Evolutionary conservation across 2,113 vertebrate species (phyloP).

Genomic region (Empidonax traillii): DNA sequence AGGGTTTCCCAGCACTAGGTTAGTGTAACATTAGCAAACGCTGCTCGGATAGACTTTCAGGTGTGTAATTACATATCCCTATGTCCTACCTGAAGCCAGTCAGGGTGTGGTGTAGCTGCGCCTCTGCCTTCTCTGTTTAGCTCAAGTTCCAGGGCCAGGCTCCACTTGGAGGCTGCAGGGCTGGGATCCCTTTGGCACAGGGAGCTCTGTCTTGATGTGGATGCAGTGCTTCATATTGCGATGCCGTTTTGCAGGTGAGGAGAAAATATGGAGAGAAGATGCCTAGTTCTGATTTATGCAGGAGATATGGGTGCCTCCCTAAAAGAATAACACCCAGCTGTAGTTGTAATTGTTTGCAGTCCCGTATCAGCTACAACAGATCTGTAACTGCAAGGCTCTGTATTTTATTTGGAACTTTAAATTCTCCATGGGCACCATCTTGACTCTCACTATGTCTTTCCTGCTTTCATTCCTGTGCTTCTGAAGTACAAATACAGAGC

Average conservation of each 20-base stretch:
- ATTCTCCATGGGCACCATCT: not conserved
- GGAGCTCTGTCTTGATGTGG: not conserved
- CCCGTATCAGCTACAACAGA: not conserved
- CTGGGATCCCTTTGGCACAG: not conserved
- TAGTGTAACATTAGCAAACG: not conserved
- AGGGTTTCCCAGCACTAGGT: not conserved
- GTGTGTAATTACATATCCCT: constrained; percentile 1
- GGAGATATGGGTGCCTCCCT: not conserved
- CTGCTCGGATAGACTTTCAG: not conserved
- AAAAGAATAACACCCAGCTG: not conserved
- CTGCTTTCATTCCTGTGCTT: not conserved
- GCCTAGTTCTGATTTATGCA: not conserved
- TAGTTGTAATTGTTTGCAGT: not conserved
- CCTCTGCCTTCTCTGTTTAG: too few species aligned
- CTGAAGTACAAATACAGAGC: not conserved
- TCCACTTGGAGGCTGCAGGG: not conserved
- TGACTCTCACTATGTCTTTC: not conserved
- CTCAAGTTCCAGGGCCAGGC: not conserved
- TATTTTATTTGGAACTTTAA: not conserved
- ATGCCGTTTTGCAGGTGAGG: not conserved
- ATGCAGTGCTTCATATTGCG: fast-evolving
- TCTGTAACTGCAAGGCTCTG: not conserved
- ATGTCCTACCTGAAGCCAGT: not conserved
- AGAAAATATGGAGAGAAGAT: not conserved
- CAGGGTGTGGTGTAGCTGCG: fast-evolving